These are phyloP conservation scores for Protomyctophum bolini DNA, from an alignment of 2,113 vertebrate species.

Conservation along the genomic window DNA sequence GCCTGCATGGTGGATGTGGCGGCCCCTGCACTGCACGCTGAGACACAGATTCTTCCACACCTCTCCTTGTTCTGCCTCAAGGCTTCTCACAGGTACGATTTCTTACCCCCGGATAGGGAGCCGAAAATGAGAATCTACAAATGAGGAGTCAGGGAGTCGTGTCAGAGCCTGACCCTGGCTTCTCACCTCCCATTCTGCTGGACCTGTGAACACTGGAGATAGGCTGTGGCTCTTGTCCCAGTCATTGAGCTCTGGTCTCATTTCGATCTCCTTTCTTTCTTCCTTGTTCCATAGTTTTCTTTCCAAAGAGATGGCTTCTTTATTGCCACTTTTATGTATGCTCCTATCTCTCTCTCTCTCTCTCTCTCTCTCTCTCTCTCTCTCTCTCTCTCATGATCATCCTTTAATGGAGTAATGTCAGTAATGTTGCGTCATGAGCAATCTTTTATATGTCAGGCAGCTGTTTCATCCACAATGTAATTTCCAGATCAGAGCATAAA, in stretches of 20 bases:
- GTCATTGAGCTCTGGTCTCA: constrained; percentile 5
- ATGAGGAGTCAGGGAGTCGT: constrained; percentile 79
- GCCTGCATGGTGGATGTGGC: constrained; percentile 23
- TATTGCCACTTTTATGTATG: not conserved
- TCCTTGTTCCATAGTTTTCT: constrained; percentile 9
- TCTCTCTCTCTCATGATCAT: not conserved
- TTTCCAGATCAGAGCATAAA: too few relatives aligned
- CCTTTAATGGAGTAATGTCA: not conserved
- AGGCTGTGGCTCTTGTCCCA: constrained; percentile 32
- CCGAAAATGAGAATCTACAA: constrained; percentile 84
- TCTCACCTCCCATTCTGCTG: constrained; percentile 76
- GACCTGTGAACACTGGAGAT: constrained; percentile 68
- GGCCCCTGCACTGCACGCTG: constrained; percentile 13
- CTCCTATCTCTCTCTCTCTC: constrained; percentile 7
- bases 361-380: not conserved
- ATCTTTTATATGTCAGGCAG: too few relatives aligned
- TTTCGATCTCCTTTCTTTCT: constrained; percentile 12
- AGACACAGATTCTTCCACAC: constrained; percentile 79
- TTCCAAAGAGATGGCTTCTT: constrained; percentile 16
- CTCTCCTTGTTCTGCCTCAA: constrained; percentile 78
- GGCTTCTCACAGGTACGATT: constrained; percentile 84
- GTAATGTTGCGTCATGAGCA: too few relatives aligned
- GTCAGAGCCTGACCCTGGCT: constrained; percentile 79
- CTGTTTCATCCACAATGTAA: too few relatives aligned
- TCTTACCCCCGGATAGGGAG: constrained; percentile 73